Conservation (phyloP, 30 jellyfish, hydroid and myxozoan genomes). For the Pelagia noctiluca region DNA sequence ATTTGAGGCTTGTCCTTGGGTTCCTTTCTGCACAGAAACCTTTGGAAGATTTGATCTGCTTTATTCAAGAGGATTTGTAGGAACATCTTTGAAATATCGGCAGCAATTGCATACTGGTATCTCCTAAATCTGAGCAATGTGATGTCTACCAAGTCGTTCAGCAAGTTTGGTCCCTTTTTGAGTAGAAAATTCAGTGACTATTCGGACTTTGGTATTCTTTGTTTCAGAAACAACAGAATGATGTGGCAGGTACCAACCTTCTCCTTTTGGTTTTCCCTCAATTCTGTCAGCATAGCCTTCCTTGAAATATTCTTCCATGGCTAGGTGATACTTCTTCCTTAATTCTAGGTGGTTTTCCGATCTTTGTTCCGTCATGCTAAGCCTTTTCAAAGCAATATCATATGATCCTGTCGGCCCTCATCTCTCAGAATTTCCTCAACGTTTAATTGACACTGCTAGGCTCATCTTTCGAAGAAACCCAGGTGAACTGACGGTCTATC, state of each 20-base stretch:
- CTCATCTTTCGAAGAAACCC: constrained; percentile 1
- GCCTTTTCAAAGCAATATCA: constrained; percentile 26
- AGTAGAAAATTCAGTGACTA: constrained; percentile 36
- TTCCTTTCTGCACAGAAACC: constrained; percentile 59
- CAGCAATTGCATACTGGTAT: constrained; percentile 37
- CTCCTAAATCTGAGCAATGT: constrained; percentile 56
- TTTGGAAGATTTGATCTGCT: constrained; percentile 52
- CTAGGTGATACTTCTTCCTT: too few species aligned
- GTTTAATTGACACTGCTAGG: constrained; percentile 6
- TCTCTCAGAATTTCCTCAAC: constrained; percentile 38
- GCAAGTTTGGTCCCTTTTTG: constrained; percentile 40
- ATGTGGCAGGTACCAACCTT: constrained; percentile 50
- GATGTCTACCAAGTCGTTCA: constrained; percentile 42
- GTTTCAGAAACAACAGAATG: background rate
- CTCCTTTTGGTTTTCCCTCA: too few species aligned
- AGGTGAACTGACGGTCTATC: constrained; percentile 5
- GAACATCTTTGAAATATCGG: constrained; percentile 44
- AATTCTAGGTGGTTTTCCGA: too few species aligned
- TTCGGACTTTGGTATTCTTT: constrained; percentile 33
- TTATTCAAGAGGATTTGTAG: constrained; percentile 28
- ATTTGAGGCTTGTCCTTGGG: constrained; percentile 26
- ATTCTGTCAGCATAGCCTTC: too few species aligned
- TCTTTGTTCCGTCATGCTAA: constrained; percentile 12
- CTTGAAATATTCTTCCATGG: too few species aligned
- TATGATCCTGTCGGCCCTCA: constrained; percentile 40